Conservation (phyloP, 2,113 vertebrate genomes). For the Turnix velox region DNA sequence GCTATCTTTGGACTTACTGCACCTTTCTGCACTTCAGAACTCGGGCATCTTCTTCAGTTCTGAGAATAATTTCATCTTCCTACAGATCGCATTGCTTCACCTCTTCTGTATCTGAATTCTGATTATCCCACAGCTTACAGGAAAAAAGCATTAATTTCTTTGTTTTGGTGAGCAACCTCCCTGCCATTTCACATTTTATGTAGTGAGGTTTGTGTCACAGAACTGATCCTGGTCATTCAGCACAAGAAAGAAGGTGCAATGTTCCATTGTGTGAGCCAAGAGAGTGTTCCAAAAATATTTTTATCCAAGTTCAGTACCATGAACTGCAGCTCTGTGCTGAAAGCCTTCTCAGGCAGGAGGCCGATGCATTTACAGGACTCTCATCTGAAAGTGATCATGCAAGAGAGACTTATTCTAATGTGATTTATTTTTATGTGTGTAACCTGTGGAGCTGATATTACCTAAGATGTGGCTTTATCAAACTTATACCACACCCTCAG, state of each 20-base stretch:
- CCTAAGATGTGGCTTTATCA: neutral
- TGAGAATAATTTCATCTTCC: neutral
- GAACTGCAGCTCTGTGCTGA: neutral
- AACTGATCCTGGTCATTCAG: neutral
- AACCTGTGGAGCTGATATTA: neutral
- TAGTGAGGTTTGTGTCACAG: neutral
- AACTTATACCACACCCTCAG: rapidly evolving
- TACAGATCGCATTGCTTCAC: neutral
- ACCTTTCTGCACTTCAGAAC: neutral
- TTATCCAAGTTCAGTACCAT: neutral
- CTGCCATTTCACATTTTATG: neutral
- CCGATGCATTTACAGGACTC: neutral
- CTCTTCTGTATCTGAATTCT: neutral
- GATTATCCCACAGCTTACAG: neutral
- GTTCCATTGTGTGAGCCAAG: neutral
- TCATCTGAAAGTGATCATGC: slow-evolving; percentile 3
- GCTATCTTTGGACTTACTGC: neutral
- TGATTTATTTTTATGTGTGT: neutral
- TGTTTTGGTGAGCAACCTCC: neutral
- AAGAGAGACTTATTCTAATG: slow-evolving; percentile 5
- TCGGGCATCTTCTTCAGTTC: neutral
- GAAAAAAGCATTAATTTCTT: neutral
- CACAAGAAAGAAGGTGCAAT: neutral
- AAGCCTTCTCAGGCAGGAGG: rapidly evolving
- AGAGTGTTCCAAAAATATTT: neutral